phyloP scores from a whole-genome alignment of 2,888 invertebrate species.

The Conomelus anceps region DNA sequence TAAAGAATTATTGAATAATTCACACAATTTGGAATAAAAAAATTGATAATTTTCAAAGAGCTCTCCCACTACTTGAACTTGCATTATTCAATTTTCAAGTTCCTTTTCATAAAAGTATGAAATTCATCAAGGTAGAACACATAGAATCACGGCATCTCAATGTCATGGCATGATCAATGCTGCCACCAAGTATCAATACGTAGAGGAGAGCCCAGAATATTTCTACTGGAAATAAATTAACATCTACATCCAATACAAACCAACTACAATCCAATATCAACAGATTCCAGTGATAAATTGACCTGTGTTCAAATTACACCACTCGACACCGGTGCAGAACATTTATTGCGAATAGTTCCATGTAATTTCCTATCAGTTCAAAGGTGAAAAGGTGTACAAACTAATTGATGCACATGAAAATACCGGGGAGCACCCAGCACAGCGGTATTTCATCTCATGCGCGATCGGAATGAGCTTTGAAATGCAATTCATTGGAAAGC shows the following conservation, averaged over 20 bases:
- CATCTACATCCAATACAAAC: not conserved
- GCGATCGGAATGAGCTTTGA: not conserved
- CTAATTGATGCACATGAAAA: not conserved
- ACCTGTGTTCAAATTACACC: not conserved
- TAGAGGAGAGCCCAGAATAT: no score
- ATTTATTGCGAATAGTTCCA: not conserved
- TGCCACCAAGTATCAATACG: no score
- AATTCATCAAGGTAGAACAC: no score
- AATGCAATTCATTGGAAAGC: not conserved
- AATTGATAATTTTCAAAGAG: no score
- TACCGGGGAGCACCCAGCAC: not conserved
- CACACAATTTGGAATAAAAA: no score
- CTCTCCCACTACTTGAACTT: no score
- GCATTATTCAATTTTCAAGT: no score
- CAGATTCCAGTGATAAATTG: not conserved
- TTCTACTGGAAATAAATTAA: not conserved
- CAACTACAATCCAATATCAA: not conserved
- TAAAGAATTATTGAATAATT: no score
- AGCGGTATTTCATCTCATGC: not conserved
- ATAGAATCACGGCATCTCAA: no score
- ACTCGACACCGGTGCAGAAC: not conserved
- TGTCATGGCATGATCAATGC: no score
- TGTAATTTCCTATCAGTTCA: not conserved
- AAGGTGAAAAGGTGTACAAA: not conserved
- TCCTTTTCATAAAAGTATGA: no score